Conservation (phyloP, 2,888 invertebrate species). For the Hoplodrina blanda region DNA sequence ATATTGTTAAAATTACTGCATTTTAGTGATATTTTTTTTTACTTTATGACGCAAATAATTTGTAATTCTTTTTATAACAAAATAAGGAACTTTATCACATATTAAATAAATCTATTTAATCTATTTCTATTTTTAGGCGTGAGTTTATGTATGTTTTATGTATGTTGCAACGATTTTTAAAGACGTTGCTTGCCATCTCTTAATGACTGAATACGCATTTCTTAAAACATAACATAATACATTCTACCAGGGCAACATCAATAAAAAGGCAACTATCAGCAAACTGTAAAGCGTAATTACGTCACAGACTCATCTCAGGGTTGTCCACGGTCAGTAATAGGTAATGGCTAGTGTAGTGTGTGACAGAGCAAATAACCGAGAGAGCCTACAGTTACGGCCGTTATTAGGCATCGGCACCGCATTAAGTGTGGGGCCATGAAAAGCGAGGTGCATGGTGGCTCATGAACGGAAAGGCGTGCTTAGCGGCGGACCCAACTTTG, state of each 20-base stretch:
- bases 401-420: constrained; percentile 51
- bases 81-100: no score
- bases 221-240: neutral
- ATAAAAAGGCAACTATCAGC: constrained; percentile 20
- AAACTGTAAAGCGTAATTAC: constrained; percentile 47
- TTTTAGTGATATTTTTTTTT: no score
- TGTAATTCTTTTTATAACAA: no score
- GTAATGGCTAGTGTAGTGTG: constrained; percentile 31
- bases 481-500: no score
- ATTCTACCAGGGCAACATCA: constrained; percentile 39
- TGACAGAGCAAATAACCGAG: constrained; percentile 58
- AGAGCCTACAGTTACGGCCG: constrained; percentile 54
- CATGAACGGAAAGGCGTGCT: neutral
- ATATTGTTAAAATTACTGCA: no score
- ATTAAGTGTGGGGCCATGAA: constrained; percentile 41
- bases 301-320: constrained; percentile 49
- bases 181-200: no score
- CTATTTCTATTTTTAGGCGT: no score
- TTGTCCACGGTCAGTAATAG: constrained; percentile 58
- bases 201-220: neutral
- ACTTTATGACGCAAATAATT: no score
- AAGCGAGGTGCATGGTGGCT: neutral
- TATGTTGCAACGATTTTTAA: no score
- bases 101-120: no score
- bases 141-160: no score